phyloP scores from a whole-genome alignment of 2,888 invertebrate species.

The Mythimna pallens region DNA sequence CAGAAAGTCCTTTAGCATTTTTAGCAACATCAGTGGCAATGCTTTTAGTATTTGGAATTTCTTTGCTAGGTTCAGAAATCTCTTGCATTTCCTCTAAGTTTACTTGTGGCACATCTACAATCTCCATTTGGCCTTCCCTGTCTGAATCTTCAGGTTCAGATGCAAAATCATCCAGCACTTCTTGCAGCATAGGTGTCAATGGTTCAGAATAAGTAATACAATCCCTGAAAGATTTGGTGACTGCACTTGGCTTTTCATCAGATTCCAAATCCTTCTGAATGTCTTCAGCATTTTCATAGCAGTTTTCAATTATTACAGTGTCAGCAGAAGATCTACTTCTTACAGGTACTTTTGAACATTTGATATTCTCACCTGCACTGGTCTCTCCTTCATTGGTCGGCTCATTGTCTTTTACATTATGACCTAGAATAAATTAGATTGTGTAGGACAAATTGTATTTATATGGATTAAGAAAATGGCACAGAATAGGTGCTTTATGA shows the following conservation, averaged over 20 bases:
- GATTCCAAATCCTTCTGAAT: conserved; percentile 74
- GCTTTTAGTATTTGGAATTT: conserved; percentile 46
- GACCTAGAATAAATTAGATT: conserved; percentile 67
- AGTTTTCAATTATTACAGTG: conserved; percentile 79
- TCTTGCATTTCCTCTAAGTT: conserved; percentile 49
- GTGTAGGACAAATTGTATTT: conserved; percentile 13
- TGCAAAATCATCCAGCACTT: conserved; percentile 81
- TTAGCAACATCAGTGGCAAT: conserved; percentile 38
- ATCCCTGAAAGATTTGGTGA: conserved; percentile 76
- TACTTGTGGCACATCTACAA: conserved; percentile 66
- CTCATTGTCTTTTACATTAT: conserved; percentile 66
- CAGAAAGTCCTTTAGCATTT: conserved; percentile 36
- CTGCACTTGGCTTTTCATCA: conserved; percentile 40
- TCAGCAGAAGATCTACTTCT: conserved; percentile 83
- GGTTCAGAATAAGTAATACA: conserved; percentile 81
- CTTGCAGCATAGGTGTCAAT: conserved; percentile 79
- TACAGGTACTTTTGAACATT: conserved; percentile 74
- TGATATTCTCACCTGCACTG: conserved; percentile 81
- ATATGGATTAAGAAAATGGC: not conserved
- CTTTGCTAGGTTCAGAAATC: conserved; percentile 49
- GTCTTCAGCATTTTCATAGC: conserved; percentile 79
- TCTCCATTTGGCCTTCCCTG: conserved; percentile 73
- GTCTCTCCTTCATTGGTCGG: conserved; percentile 71
- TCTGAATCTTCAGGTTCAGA: conserved; percentile 77
- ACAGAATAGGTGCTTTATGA: not conserved